Conservation (phyloP, 1,140 invertebrate genomes). For the Heliconius himera region DNA sequence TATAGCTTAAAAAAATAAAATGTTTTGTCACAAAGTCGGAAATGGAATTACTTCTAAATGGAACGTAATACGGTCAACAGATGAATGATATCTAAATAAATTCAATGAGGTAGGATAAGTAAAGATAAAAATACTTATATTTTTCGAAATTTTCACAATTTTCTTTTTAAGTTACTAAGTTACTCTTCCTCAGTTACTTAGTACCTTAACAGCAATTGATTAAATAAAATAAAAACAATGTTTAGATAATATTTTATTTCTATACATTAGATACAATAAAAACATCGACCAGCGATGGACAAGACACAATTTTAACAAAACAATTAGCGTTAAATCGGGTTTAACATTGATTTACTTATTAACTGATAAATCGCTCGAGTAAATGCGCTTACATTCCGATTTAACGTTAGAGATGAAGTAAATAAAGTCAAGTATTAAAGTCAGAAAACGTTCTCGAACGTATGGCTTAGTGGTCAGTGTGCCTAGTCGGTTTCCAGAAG, state of each 20-base stretch:
- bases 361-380: not conserved
- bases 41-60: too few species aligned
- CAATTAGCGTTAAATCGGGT: not conserved
- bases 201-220: not conserved
- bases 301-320: constrained; percentile 36
- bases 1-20: too few species aligned
- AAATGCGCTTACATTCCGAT: not conserved
- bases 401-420: not conserved
- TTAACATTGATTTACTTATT: not conserved
- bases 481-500: too few species aligned
- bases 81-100: too few species aligned
- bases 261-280: constrained; percentile 38
- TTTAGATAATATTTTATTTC: constrained; percentile 41
- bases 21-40: too few species aligned
- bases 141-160: too few species aligned
- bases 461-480: too few species aligned
- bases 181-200: too few species aligned
- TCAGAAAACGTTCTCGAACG: not conserved
- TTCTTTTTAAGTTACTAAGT: too few species aligned
- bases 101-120: too few species aligned
- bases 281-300: constrained; percentile 43
- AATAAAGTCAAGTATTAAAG: not conserved
- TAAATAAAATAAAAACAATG: not conserved
- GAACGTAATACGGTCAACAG: too few species aligned
- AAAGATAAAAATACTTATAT: too few species aligned